phyloP scores from a whole-genome alignment of 2,797 vertebrate species.

The Lacerta agilis region DNA sequence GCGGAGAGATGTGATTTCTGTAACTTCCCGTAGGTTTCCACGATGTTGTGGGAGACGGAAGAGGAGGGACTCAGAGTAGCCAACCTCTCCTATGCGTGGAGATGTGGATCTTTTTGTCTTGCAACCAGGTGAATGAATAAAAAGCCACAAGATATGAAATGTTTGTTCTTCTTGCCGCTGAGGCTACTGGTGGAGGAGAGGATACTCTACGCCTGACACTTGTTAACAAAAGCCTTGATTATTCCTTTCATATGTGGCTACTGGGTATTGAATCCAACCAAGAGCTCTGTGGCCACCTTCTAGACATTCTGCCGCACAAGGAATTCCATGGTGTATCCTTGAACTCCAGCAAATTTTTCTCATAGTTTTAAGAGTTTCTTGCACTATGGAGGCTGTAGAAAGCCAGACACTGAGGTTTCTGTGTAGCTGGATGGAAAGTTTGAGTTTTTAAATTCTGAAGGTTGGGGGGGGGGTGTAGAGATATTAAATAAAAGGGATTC shows the following conservation, averaged over 20 bases:
- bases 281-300: background rate
- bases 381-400: background rate
- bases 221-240: background rate
- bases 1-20: no score
- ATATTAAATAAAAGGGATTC: slow-evolving; percentile 54
- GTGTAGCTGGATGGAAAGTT: slow-evolving; percentile 61
- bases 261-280: no score
- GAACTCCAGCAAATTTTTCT: fast-evolving
- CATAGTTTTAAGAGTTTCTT: background rate
- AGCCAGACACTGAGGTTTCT: slow-evolving; percentile 45
- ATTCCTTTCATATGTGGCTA: background rate
- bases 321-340: background rate
- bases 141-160: no score
- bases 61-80: no score
- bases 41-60: no score
- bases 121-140: no score
- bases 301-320: background rate
- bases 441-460: slow-evolving; percentile 37
- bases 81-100: no score
- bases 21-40: no score
- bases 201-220: background rate
- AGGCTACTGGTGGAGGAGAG: no score
- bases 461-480: background rate
- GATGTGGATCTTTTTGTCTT: no score
- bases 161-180: no score